Evolutionary conservation across 2,113 vertebrate species (phyloP).

Genomic region (Octodon degus): DNA sequence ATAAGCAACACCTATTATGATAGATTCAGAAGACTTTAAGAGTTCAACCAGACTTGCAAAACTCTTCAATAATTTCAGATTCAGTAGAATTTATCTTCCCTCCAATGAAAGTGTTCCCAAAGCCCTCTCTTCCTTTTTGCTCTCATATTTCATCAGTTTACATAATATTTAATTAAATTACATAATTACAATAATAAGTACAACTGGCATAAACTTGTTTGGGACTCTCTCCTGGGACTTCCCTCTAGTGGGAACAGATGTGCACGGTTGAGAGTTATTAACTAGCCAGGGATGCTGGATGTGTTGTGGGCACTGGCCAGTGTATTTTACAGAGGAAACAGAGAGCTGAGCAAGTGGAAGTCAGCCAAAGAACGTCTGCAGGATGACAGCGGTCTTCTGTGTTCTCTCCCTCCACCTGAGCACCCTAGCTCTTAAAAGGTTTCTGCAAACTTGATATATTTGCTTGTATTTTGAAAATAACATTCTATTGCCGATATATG

Average conservation of each 20-base stretch:
- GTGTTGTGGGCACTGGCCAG: conserved; percentile 70
- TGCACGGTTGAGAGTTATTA: conserved; percentile 76
- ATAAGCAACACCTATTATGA: neutral
- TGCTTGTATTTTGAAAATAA: conserved; percentile 20
- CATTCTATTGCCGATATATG: neutral
- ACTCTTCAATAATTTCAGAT: conserved; percentile 55
- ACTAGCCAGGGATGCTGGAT: conserved; percentile 50
- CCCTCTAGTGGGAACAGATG: conserved; percentile 82
- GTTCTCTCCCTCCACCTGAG: neutral
- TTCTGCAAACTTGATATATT: neutral
- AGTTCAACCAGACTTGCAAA: conserved; percentile 53
- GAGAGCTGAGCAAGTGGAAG: neutral
- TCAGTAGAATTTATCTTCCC: conserved; percentile 64
- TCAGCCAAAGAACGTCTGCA: conserved; percentile 72
- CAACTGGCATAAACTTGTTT: conserved; percentile 81
- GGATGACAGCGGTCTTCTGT: conserved; percentile 28
- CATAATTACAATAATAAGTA: conserved; percentile 82
- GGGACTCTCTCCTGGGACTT: conserved; percentile 77
- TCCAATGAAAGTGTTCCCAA: conserved; percentile 74
- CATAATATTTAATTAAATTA: conserved; percentile 82
- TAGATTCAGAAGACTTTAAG: conserved; percentile 3
- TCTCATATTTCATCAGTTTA: conserved; percentile 79
- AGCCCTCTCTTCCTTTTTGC: conserved; percentile 71
- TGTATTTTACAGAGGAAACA: conserved; percentile 53
- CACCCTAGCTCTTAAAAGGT: neutral